Percentiles rank a stretch among this genome's conserved stretches.
phyloP scores from a whole-genome alignment of 2,113 vertebrate genomes.

The Takifugu flavidus region DNA sequence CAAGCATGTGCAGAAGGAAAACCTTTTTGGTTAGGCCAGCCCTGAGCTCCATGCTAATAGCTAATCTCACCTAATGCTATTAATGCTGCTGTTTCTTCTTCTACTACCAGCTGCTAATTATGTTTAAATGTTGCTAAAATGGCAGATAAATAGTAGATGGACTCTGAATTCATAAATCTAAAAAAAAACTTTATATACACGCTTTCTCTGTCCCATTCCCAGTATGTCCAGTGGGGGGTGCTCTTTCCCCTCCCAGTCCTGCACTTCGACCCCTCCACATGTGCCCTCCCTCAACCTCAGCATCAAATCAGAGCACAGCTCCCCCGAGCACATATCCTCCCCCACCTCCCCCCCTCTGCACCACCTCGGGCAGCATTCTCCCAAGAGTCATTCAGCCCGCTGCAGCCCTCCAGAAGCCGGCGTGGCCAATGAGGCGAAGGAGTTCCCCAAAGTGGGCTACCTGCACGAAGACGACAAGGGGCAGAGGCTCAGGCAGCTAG shows the following conservation, averaged over 20 bases:
- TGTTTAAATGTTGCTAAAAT: too few relatives aligned
- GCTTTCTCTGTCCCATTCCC: constrained; percentile 25
- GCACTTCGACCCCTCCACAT: constrained; percentile 57
- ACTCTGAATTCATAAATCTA: background rate
- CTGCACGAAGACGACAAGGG: constrained; percentile 67
- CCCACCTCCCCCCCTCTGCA: constrained; percentile 66
- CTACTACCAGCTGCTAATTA: too few relatives aligned
- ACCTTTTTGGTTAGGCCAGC: too few relatives aligned
- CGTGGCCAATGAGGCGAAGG: constrained; percentile 61
- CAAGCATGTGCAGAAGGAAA: too few relatives aligned
- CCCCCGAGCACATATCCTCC: constrained; percentile 77
- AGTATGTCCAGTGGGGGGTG: constrained; percentile 74
- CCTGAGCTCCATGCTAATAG: too few relatives aligned
- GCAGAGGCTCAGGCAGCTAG: constrained; percentile 59
- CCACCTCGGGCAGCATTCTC: constrained; percentile 57
- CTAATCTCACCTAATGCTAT: too few relatives aligned
- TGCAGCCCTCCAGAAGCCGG: constrained; percentile 47
- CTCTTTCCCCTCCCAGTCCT: constrained; percentile 66
- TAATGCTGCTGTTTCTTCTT: too few relatives aligned
- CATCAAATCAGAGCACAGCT: constrained; percentile 89
- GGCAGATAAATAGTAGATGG: too few relatives aligned
- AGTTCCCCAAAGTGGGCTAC: constrained; percentile 74
- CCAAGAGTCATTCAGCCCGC: constrained; percentile 52
- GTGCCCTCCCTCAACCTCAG: constrained; percentile 72
- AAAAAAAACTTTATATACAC: background rate